phyloP scores from a whole-genome alignment of 2,888 invertebrate genomes.

The Coenonympha glycerion region DNA sequence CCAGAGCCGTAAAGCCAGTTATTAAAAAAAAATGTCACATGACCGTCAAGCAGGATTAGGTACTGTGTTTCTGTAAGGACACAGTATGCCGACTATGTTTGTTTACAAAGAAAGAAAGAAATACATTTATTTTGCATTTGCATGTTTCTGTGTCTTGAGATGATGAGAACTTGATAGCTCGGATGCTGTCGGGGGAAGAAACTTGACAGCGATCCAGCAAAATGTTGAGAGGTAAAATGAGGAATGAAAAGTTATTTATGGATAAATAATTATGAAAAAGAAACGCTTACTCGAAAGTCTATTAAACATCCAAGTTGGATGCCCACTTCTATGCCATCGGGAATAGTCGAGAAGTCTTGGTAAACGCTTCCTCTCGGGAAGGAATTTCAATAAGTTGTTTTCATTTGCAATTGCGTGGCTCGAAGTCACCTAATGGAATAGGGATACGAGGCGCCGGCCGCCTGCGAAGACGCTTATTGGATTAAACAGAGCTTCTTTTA shows the following conservation, averaged over 20 bases:
- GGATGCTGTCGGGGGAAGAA: too few relatives aligned
- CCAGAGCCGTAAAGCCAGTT: too few relatives aligned
- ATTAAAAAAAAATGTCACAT: too few relatives aligned
- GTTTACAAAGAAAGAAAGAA: too few relatives aligned
- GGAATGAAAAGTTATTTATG: background rate
- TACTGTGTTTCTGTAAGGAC: too few relatives aligned
- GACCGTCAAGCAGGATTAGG: too few relatives aligned
- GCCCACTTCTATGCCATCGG: conserved; percentile 40
- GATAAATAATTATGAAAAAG: background rate
- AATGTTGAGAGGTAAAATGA: too few relatives aligned
- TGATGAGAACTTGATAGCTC: too few relatives aligned
- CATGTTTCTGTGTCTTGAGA: too few relatives aligned
- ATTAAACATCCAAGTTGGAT: background rate
- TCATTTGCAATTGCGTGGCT: conserved; percentile 73
- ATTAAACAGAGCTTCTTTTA: conserved; percentile 48
- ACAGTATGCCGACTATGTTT: too few relatives aligned
- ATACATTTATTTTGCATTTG: too few relatives aligned
- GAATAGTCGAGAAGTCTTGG: conserved; percentile 28
- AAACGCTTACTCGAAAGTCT: background rate
- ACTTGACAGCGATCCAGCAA: too few relatives aligned
- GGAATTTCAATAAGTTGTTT: conserved; percentile 76
- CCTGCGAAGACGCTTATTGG: conserved; percentile 52
- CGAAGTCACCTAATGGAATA: conserved; percentile 72
- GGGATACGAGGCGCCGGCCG: conserved; percentile 52
- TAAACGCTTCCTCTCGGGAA: conserved; percentile 45